Percentiles rank a stretch among this genome's conserved stretches.
These are phyloP conservation scores for Drosophila austrosaltans DNA, from an alignment of 2,888 invertebrate genomes.

Conservation along the genomic window DNA sequence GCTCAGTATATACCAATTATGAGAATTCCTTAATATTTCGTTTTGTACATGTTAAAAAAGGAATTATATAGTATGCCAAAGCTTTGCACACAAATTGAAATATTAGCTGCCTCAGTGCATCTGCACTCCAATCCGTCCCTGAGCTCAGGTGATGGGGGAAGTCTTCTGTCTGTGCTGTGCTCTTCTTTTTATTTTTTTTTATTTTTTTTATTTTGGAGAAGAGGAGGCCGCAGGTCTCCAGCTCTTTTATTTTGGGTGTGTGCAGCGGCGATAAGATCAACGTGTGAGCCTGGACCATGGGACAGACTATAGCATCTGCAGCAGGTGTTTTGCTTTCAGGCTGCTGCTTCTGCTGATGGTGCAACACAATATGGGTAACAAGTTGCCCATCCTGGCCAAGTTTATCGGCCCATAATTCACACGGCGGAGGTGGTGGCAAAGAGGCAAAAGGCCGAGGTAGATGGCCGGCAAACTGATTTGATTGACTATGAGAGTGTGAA, in stretches of 20 bases:
- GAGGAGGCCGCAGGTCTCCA: constrained; percentile 47
- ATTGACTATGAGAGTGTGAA: constrained; percentile 62
- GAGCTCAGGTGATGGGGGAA: constrained; percentile 9
- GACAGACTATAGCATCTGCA: constrained; percentile 65
- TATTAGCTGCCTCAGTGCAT: neutral
- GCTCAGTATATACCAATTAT: too few relatives aligned
- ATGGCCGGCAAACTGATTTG: constrained; percentile 51
- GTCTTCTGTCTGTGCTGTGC: constrained; percentile 29
- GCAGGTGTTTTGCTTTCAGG: constrained; percentile 71
- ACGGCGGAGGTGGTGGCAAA: constrained; percentile 46
- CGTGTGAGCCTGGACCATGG: constrained; percentile 50
- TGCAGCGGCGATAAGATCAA: constrained; percentile 68
- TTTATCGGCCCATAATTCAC: constrained; percentile 76
- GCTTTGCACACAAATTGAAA: neutral
- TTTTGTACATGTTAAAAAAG: too few relatives aligned
- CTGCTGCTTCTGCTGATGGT: constrained; percentile 26
- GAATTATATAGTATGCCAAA: too few relatives aligned
- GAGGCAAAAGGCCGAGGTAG: constrained; percentile 23
- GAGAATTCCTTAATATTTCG: too few relatives aligned
- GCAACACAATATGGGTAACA: constrained; percentile 72
- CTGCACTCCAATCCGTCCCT: neutral
- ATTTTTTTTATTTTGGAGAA: constrained; percentile 33
- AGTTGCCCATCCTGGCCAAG: constrained; percentile 67
- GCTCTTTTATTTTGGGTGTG: constrained; percentile 70
- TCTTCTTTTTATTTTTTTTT: constrained; percentile 14